Evolutionary conservation across 2,797 vertebrate genomes (phyloP), one percentile per base, ranked within the genome.

Genomic region (Leptodactylus fallax): DNA sequence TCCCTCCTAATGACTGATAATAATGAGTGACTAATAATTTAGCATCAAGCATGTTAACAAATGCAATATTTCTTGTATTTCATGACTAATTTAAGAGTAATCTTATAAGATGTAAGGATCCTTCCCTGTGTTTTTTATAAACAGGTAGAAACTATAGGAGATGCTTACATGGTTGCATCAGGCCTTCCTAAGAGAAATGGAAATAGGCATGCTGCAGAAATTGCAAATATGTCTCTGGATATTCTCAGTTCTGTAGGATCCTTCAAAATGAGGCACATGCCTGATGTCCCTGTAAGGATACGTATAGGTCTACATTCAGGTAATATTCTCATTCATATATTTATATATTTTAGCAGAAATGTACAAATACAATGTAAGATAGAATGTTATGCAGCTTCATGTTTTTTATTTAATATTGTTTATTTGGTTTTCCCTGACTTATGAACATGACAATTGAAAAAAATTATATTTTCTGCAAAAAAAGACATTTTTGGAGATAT

Each of bases 221-320:
- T 97, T 0, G 95, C 96, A 90, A 96, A 96, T 94, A 97, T 97
- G 96, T 96, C 96, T 60, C 94, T 97, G 90, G 96, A 96, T 93
- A 96, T 97, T 91, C 96, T 97, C 90, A 97, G 96, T 91, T 94
- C 96, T 3, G 96, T 96, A 79, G 96, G 96, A 81, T 93, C 92
- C 90, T 97, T 97, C 88, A 94, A 94, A 79, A 97, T 97, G 96
- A 92, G 96, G 53, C 96, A 97, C 94, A 97, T 97, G 96, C 96
- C 96, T 3, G 95, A 96, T 6, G 94, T 97, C 51, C 96, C 96
- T 3, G 94, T 97, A 89, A 94, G 95, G 92, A 97, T 97, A 94
- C 94, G 96, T 49, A 96, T 97, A 83, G 96, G 96, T 91, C 95
- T 97, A 78, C 96, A 97, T 91, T 96, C 96, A 93, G 96, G 96